These are phyloP conservation scores for Drosophila nigritarsus DNA, from an alignment of 2,888 invertebrate genomes.

Conservation along the genomic window DNA sequence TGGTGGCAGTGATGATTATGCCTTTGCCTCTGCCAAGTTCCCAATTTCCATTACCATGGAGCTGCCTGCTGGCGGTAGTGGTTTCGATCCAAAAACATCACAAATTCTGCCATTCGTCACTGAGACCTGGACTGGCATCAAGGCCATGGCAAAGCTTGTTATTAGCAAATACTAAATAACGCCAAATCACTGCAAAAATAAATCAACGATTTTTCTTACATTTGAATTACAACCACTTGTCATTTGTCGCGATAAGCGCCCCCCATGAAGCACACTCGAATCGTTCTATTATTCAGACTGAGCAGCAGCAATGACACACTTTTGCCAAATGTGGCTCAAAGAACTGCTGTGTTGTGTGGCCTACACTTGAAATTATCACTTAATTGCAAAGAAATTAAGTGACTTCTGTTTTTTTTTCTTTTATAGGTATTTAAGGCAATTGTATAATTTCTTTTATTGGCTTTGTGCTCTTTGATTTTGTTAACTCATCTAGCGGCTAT, in stretches of 20 bases:
- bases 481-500: not conserved
- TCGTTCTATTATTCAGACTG: constrained; percentile 4
- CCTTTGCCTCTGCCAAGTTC: constrained; percentile 86
- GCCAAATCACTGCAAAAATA: constrained; percentile 44
- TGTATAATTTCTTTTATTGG: not conserved
- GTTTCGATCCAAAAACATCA: constrained; percentile 87
- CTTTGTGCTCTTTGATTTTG: not conserved
- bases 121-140: constrained; percentile 87
- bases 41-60: constrained; percentile 88
- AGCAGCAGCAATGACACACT: constrained; percentile 32
- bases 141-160: constrained; percentile 83
- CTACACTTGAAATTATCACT: constrained; percentile 29
- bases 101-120: constrained; percentile 87
- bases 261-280: constrained; percentile 28
- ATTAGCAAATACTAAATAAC: constrained; percentile 51
- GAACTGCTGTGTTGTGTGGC: constrained; percentile 27
- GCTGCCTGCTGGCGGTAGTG: constrained; percentile 87
- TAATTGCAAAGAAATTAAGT: constrained; percentile 7
- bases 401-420: not conserved
- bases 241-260: constrained; percentile 12
- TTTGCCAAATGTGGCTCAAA: constrained; percentile 14
- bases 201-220: constrained; percentile 45
- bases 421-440: not conserved
- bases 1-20: constrained; percentile 89
- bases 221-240: constrained; percentile 10